Percentiles rank a stretch among this genome's conserved stretches.
Evolutionary conservation across 1,140 invertebrate genomes (phyloP).

Genomic region (Megalonaias nervosa): DNA sequence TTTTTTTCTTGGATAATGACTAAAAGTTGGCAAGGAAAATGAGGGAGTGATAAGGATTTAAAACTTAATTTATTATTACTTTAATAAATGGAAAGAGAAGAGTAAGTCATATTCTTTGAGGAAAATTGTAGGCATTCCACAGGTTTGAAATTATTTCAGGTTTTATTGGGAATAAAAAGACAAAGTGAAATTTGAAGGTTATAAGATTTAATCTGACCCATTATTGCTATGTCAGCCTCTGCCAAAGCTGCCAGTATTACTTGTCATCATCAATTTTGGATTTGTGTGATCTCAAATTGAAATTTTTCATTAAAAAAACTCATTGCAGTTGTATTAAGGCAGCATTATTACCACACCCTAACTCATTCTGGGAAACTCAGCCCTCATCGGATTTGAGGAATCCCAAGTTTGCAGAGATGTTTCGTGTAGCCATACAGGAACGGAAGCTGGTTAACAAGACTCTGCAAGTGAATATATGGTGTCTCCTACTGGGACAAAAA

Average conservation of each 20-base stretch:
- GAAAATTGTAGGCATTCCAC: too few species aligned
- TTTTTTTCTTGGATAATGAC: background rate
- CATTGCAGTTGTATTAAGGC: slow-evolving; percentile 83
- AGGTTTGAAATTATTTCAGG: too few species aligned
- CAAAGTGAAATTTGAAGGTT: background rate
- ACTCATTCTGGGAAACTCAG: slow-evolving; percentile 80
- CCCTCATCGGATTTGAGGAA: slow-evolving; percentile 81
- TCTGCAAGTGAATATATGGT: slow-evolving; percentile 90
- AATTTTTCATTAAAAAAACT: background rate
- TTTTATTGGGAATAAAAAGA: too few species aligned
- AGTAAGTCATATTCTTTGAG: too few species aligned
- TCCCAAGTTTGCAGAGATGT: slow-evolving; percentile 86
- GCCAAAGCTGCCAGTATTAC: slow-evolving; percentile 67
- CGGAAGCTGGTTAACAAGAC: slow-evolving; percentile 88
- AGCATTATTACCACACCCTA: slow-evolving; percentile 81
- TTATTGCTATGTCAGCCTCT: background rate
- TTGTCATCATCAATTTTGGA: background rate
- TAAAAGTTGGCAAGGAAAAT: background rate
- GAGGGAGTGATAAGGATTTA: background rate
- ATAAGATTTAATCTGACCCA: background rate
- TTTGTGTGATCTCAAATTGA: background rate
- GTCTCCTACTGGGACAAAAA: slow-evolving; percentile 69
- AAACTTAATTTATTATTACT: background rate
- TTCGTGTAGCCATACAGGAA: slow-evolving; percentile 82
- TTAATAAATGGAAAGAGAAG: too few species aligned